phyloP scores from a whole-genome alignment of 2,888 invertebrate genomes.

The Meteorus cinctellus region DNA sequence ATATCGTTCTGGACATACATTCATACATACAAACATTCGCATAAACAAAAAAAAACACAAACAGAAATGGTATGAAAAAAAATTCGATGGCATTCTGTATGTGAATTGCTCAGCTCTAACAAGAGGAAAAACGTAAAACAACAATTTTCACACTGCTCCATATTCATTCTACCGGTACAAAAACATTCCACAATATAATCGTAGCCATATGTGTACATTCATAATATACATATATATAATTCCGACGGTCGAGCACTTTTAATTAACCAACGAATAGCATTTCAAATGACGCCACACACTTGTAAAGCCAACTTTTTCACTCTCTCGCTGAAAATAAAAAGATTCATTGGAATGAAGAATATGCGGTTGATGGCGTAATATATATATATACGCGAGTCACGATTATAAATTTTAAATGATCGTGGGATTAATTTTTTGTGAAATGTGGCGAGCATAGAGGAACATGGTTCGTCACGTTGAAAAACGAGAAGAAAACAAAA shows the following conservation, averaged over 20 bases:
- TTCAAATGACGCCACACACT: slow-evolving; percentile 49
- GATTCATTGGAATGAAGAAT: slow-evolving; percentile 52
- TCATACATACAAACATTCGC: slow-evolving; percentile 11
- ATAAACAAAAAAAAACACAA: neutral
- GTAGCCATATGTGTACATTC: slow-evolving; percentile 2
- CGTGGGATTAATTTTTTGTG: neutral
- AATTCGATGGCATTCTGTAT: neutral
- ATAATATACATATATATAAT: slow-evolving; percentile 25
- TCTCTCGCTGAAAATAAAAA: slow-evolving; percentile 43
- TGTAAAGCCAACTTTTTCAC: slow-evolving; percentile 47
- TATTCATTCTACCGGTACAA: slow-evolving; percentile 3
- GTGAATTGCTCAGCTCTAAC: neutral
- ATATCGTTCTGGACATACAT: slow-evolving; percentile 16
- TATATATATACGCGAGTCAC: neutral
- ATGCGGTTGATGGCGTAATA: slow-evolving; percentile 23
- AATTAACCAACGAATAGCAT: slow-evolving; percentile 50
- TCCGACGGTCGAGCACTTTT: slow-evolving; percentile 36
- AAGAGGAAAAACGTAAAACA: neutral
- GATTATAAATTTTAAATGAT: neutral
- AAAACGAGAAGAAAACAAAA: slow-evolving; percentile 20
- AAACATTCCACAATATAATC: slow-evolving; percentile 11
- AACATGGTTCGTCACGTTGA: neutral
- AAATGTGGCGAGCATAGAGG: slow-evolving; percentile 14
- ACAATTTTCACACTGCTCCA: slow-evolving; percentile 1
- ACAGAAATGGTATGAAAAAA: neutral